Percentiles rank a stretch among this genome's conserved stretches.
These are phyloP conservation scores for Trididemnum miniatum DNA, from an alignment of 23 tunicate species.

Conservation along the genomic window DNA sequence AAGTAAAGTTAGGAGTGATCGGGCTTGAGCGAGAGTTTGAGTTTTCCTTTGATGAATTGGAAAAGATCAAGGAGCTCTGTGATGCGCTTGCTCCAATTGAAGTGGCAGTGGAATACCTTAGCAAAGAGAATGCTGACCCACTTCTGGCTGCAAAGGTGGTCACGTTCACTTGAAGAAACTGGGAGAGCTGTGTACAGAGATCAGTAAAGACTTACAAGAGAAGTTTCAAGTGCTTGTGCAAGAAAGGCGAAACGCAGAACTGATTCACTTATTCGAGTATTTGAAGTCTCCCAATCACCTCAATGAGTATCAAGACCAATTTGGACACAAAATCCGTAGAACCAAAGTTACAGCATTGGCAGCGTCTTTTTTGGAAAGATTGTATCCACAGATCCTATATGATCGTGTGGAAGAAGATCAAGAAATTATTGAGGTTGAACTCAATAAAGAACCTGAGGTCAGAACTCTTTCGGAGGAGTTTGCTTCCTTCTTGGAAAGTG, in stretches of 20 bases:
- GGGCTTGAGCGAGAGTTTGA: conserved; percentile 17
- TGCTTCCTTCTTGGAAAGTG: background rate
- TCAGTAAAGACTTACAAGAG: background rate
- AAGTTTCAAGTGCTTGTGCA: background rate
- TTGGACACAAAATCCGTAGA: background rate
- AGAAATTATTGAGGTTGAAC: background rate
- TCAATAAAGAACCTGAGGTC: too few relatives aligned
- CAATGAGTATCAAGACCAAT: background rate
- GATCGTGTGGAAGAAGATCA: background rate
- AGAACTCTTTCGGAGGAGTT: too few relatives aligned
- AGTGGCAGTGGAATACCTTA: conserved; percentile 1
- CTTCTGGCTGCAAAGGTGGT: background rate
- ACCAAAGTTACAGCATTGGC: conserved; percentile 2
- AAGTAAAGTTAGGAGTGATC: background rate
- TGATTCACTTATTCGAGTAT: background rate
- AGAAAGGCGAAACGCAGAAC: background rate
- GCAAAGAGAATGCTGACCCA: conserved; percentile 5
- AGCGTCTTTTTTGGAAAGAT: background rate
- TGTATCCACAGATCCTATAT: background rate
- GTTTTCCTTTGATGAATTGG: background rate
- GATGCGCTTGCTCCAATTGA: conserved; percentile 13
- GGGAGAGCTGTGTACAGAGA: background rate
- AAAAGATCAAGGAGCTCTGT: conserved; percentile 6
- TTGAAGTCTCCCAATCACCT: background rate
- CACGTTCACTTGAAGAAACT: background rate